phyloP scores from a whole-genome alignment of 1,140 invertebrate species.

The Hypothenemus hampei region DNA sequence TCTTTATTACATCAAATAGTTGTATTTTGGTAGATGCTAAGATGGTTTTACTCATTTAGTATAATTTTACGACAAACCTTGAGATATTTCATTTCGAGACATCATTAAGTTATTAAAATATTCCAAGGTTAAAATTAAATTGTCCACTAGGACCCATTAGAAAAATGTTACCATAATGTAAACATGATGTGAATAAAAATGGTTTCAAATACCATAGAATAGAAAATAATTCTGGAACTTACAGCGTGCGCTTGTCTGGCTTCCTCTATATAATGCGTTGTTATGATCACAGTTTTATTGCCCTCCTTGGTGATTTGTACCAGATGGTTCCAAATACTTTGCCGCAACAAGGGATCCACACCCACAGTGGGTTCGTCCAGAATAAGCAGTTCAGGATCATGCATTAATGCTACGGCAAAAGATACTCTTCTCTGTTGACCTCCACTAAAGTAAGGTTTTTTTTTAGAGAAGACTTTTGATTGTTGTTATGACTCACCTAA shows the following conservation, averaged over 20 bases:
- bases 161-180: not conserved
- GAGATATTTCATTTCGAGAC: not conserved
- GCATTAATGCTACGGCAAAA: constrained; percentile 87
- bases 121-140: constrained; percentile 2
- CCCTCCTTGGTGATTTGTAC: constrained; percentile 59
- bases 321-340: constrained; percentile 68
- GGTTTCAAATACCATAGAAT: not conserved
- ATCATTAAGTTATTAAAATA: not conserved
- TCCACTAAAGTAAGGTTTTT: constrained; percentile 56
- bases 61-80: too few relatives aligned
- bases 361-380: constrained; percentile 92
- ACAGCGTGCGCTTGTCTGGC: constrained; percentile 68
- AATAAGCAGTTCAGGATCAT: constrained; percentile 88
- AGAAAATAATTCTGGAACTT: constrained; percentile 33
- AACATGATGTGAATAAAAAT: constrained; percentile 4
- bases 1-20: too few relatives aligned
- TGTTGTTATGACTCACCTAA: constrained; percentile 34
- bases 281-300: constrained; percentile 67
- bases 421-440: constrained; percentile 89
- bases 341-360: constrained; percentile 67
- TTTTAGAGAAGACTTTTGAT: not conserved
- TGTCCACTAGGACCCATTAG: constrained; percentile 1
- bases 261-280: constrained; percentile 76
- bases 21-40: too few relatives aligned
- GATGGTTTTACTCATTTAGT: too few relatives aligned